These are phyloP conservation scores for Danio rerio DNA, from an alignment of 2,113 vertebrate species.

Conservation along the genomic window DNA sequence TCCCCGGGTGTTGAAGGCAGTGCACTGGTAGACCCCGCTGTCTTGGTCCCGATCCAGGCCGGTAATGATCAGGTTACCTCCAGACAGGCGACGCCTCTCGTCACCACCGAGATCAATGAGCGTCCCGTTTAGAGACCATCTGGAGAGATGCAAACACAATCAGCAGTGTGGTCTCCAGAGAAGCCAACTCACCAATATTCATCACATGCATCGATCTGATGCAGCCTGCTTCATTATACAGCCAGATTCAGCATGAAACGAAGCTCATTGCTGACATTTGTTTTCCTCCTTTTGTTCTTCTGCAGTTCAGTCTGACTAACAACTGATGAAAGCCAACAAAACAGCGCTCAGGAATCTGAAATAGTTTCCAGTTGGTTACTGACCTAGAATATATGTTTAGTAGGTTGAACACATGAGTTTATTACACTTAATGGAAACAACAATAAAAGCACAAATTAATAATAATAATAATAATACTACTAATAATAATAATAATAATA, in stretches of 20 bases:
- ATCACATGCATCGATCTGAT: slow-evolving; percentile 71
- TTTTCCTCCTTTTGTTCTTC: slow-evolving; percentile 14
- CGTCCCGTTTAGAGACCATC: slow-evolving; percentile 88
- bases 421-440: too few relatives aligned
- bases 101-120: slow-evolving; percentile 79
- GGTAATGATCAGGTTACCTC: slow-evolving; percentile 82
- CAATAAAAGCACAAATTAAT: too few relatives aligned
- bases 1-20: slow-evolving; percentile 77
- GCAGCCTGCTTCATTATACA: slow-evolving; percentile 60
- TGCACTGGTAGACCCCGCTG: slow-evolving; percentile 82
- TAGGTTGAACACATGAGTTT: too few relatives aligned
- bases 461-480: too few relatives aligned
- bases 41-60: slow-evolving; percentile 82
- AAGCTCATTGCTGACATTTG: slow-evolving; percentile 56
- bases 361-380: neutral
- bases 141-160: slow-evolving; percentile 84
- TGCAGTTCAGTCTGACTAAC: slow-evolving; percentile 2
- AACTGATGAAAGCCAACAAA: slow-evolving; percentile 25
- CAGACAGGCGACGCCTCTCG: slow-evolving; percentile 79
- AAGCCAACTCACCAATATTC: slow-evolving; percentile 66
- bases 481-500: too few relatives aligned
- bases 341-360: neutral
- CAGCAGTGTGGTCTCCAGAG: slow-evolving; percentile 69
- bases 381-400: neutral
- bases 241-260: slow-evolving; percentile 53